A percentile compares a stretch with the other conserved stretches of the same genome.
phyloP scores from a whole-genome alignment of 1,140 invertebrate species.

The Samia ricini region DNA sequence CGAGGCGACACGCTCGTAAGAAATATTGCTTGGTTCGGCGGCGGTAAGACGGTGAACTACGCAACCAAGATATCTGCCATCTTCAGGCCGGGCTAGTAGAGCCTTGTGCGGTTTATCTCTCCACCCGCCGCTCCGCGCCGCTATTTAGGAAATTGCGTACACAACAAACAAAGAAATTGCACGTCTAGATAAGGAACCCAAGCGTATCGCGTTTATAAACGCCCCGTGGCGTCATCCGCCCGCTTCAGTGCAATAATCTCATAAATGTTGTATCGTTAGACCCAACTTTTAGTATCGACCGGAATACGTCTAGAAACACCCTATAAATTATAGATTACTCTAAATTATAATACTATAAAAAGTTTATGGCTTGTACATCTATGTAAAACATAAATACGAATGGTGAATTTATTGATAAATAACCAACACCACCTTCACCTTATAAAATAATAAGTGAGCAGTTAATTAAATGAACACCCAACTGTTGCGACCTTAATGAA shows the following conservation, averaged over 20 bases:
- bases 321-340: too few relatives aligned
- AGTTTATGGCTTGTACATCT: too few relatives aligned
- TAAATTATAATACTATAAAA: too few relatives aligned
- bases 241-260: constrained; percentile 23
- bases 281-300: constrained; percentile 5
- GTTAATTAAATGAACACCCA: constrained; percentile 9
- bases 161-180: constrained; percentile 69
- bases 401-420: too few relatives aligned
- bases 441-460: neutral
- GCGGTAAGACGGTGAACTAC: constrained; percentile 25
- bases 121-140: constrained; percentile 25
- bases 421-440: too few relatives aligned
- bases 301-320: neutral
- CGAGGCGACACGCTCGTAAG: constrained; percentile 32
- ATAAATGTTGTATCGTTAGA: constrained; percentile 20
- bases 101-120: constrained; percentile 54
- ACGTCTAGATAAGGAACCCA: constrained; percentile 50
- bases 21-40: constrained; percentile 39
- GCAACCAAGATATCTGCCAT: constrained; percentile 54
- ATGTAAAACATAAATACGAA: too few relatives aligned
- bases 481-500: neutral
- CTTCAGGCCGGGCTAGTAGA: constrained; percentile 34
- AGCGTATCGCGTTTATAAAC: constrained; percentile 49
- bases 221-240: constrained; percentile 24
- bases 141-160: constrained; percentile 68